Conservation (phyloP, 2,113 vertebrate species). For the Trinectes maculatus region DNA sequence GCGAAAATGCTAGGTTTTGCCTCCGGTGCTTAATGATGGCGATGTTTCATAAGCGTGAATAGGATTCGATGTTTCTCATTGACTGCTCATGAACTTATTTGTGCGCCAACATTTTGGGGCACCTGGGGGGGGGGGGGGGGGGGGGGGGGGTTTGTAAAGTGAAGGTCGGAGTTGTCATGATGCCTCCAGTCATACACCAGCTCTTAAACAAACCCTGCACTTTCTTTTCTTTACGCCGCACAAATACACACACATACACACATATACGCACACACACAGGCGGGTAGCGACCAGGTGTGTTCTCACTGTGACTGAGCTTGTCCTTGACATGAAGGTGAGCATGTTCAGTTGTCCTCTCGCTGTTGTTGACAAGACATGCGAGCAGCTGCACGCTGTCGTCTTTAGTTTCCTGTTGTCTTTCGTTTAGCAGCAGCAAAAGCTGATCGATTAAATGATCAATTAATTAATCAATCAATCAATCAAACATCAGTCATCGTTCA, state of each 20-base stretch:
- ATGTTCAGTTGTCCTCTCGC: conserved; percentile 57
- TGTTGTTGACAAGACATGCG: conserved; percentile 48
- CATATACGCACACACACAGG: conserved; percentile 6
- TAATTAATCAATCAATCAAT: too few relatives aligned
- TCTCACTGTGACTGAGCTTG: conserved; percentile 60
- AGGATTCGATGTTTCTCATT: neutral
- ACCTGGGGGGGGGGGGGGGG: neutral
- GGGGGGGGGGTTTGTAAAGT: conserved; percentile 26
- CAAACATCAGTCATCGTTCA: too few relatives aligned
- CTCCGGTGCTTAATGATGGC: too few relatives aligned
- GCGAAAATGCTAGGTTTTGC: neutral
- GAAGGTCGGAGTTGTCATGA: conserved; percentile 61
- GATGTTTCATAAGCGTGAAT: too few relatives aligned
- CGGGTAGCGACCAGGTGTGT: conserved; percentile 71
- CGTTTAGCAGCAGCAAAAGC: neutral
- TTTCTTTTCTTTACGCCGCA: neutral
- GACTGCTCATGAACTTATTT: neutral
- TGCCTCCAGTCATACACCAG: conserved; percentile 61
- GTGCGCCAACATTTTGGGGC: neutral
- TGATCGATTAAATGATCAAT: conserved; percentile 1
- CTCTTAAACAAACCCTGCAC: conserved; percentile 40
- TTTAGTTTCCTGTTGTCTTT: conserved; percentile 26
- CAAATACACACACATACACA: conserved; percentile 9
- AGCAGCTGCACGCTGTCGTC: conserved; percentile 43
- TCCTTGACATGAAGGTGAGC: conserved; percentile 75